Percentiles rank a stretch among this genome's conserved stretches.
Evolutionary conservation across 2,113 vertebrate species (phyloP).

Genomic region (Amphiprion percula): DNA sequence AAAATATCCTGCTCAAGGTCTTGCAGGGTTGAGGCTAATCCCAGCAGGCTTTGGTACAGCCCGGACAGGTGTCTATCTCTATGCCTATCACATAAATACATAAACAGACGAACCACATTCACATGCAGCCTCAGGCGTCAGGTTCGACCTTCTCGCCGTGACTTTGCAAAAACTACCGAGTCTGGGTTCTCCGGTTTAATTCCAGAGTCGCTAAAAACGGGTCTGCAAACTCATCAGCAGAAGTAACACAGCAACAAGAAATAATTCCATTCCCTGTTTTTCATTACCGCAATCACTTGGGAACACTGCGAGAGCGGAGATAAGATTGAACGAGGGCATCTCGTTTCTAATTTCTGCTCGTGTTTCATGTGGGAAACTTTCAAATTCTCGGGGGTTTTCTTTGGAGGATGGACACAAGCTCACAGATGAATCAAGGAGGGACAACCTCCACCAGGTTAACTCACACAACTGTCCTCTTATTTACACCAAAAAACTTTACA

Average conservation of each 20-base stretch:
- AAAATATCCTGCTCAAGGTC: too few relatives aligned
- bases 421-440: neutral
- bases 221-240: constrained; percentile 27
- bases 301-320: constrained; percentile 13
- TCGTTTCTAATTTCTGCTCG: constrained; percentile 11
- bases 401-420: neutral
- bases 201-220: constrained; percentile 10
- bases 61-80: neutral
- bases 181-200: constrained; percentile 6
- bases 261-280: constrained; percentile 21
- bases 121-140: neutral
- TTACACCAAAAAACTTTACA: neutral
- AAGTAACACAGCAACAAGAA: constrained; percentile 16
- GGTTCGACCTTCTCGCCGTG: constrained; percentile 10
- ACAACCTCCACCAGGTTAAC: neutral
- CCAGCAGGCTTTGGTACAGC: neutral
- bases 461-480: too few relatives aligned
- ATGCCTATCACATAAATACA: constrained; percentile 9
- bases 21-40: neutral
- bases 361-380: constrained; percentile 23
- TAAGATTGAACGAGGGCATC: constrained; percentile 34
- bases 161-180: constrained; percentile 20
- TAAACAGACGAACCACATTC: constrained; percentile 1
- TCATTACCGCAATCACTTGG: constrained; percentile 34
- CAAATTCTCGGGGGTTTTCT: constrained; percentile 15